These are phyloP conservation scores for Clarias laeviceps DNA, from an alignment of 2,797 vertebrate genomes.

Conservation along the genomic window DNA sequence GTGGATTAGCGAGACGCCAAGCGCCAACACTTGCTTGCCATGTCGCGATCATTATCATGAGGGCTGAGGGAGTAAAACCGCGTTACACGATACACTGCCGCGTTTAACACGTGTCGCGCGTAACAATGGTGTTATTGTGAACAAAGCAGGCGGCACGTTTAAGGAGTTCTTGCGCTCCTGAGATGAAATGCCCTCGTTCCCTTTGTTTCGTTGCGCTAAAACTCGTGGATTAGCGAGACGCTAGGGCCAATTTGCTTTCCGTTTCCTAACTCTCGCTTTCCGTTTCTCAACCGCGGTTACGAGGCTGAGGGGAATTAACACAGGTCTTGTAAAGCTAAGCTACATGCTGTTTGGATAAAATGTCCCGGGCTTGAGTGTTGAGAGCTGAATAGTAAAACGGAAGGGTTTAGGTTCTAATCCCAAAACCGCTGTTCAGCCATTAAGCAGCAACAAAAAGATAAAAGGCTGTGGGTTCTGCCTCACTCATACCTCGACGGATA, in stretches of 20 bases:
- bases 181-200: background rate
- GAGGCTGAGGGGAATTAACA: slow-evolving; percentile 13
- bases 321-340: slow-evolving; percentile 61
- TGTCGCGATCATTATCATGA: slow-evolving; percentile 24
- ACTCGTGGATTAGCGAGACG: slow-evolving; percentile 25
- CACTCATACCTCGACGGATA: background rate
- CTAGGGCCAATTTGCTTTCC: slow-evolving; percentile 25
- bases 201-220: slow-evolving; percentile 5
- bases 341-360: slow-evolving; percentile 65
- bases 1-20: slow-evolving; percentile 8
- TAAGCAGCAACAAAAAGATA: background rate
- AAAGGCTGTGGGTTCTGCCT: background rate
- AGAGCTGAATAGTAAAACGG: slow-evolving; percentile 60
- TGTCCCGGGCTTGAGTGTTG: slow-evolving; percentile 56
- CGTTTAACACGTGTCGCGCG: background rate
- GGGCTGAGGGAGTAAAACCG: background rate
- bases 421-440: background rate
- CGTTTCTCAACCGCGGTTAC: background rate
- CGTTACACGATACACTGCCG: background rate
- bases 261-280: slow-evolving; percentile 24
- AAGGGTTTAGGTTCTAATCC: slow-evolving; percentile 24
- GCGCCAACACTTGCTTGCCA: slow-evolving; percentile 4
- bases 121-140: slow-evolving; percentile 18
- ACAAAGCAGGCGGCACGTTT: background rate
- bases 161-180: background rate